A percentile compares a stretch with the other conserved stretches of the same genome.
Conservation (phyloP, 2,113 vertebrate genomes). For the Mobula birostris region DNA sequence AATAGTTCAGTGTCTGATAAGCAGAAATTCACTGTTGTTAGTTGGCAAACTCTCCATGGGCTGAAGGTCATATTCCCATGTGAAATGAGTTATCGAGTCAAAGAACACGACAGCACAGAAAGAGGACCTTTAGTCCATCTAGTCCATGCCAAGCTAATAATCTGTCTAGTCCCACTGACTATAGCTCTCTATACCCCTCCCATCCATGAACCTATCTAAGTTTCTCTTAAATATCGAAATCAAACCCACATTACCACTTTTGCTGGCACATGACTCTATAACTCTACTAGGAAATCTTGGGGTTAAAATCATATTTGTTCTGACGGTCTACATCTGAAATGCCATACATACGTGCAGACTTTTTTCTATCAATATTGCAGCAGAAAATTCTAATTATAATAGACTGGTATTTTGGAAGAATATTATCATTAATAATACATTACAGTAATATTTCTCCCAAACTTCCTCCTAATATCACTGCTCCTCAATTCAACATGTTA, state of each 20-base stretch:
- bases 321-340: not conserved
- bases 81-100: not conserved
- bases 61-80: not conserved
- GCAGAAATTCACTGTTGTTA: no score
- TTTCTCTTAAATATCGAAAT: no score
- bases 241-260: no score
- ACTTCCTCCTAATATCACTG: not conserved
- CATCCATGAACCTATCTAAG: no score
- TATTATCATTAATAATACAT: not conserved
- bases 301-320: not conserved
- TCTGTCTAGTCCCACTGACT: no score
- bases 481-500: not conserved
- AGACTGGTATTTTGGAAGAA: not conserved
- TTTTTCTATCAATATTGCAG: not conserved
- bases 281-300: not conserved
- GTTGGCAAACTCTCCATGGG: not conserved
- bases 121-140: not conserved
- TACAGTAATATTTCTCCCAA: not conserved
- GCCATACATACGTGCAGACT: not conserved
- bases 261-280: no score
- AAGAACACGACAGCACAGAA: no score
- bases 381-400: not conserved
- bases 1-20: no score
- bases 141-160: no score
- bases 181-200: no score